Evolutionary conservation across 1,140 invertebrate species (phyloP), one percentile per base, ranked within the genome.

Genomic region (Drosophila virilis): DNA sequence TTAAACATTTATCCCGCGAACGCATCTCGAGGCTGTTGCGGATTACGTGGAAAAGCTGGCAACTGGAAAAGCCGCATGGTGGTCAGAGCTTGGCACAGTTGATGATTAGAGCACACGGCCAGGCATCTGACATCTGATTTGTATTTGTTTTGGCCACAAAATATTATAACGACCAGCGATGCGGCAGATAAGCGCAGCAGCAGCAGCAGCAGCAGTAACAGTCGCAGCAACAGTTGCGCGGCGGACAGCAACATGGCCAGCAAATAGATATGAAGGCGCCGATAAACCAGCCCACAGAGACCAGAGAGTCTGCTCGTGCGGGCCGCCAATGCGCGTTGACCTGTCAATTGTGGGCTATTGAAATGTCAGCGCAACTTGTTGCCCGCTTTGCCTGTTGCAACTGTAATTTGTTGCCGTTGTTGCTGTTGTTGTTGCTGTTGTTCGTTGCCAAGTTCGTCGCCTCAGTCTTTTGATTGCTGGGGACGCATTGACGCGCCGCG

Each of bases 301-400:
- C 22, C 33, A 32, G 6, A 9, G 32, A 52, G 40, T 46, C 70
- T 74, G 42, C 48, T 61, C 40, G 69, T 72, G 69, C 61, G 54
- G 59, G 64, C 61, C 70, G 45, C 48, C 72, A 69, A 66, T 91
- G 90, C 83, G 90, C 91, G 91, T 92, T 92, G 90, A 91, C 91
- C 91, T 91, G 91, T 92, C 91, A 92, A 91, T 91, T 91, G 76
- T 67, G 75, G 74, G 77, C 90, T 92, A 92, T 92, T 92, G 91
- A 92, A 92, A 92, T 91, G 91, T 92, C 91, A 92, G 88, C 77
- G 64, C 73, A 72, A 68, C 46, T 62, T 59, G 51, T 40, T 17
- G 22, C 12, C 13, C 33, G 35, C 10, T 54, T 46, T 64, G 7
- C 5, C 43, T 42, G 17, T 35, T 46, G 17, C 68, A 51, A 58